Evolutionary conservation across 2,888 invertebrate species (phyloP).

Genomic region (Ichneumoninae sp.): DNA sequence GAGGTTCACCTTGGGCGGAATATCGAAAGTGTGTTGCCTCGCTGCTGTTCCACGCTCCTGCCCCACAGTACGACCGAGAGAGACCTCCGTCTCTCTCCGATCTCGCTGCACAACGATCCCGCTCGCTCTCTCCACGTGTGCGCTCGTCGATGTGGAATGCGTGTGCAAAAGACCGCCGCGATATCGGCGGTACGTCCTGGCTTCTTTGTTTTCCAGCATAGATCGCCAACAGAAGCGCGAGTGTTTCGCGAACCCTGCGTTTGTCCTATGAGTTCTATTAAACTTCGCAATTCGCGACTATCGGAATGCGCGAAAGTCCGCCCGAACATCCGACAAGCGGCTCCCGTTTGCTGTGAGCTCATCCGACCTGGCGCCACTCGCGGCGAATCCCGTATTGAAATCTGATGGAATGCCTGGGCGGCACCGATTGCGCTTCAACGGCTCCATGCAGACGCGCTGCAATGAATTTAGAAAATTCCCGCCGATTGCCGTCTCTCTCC

Average conservation of each 20-base stretch:
- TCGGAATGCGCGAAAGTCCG: constrained; percentile 40
- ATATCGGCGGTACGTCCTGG: too few species aligned
- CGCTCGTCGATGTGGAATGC: constrained; percentile 65
- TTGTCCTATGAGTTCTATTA: background rate
- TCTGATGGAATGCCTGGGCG: constrained; percentile 21
- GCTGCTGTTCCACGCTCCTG: constrained; percentile 54
- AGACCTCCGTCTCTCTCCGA: constrained; percentile 29
- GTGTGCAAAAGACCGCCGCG: constrained; percentile 57
- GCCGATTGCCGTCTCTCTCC: constrained; percentile 34
- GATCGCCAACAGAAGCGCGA: background rate
- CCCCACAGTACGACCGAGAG: constrained; percentile 37
- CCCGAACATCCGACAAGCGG: constrained; percentile 1
- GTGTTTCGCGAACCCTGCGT: background rate
- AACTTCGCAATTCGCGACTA: background rate
- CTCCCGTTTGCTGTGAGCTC: constrained; percentile 15
- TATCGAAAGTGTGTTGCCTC: constrained; percentile 66
- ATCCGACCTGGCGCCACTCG: background rate
- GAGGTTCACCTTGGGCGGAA: constrained; percentile 68
- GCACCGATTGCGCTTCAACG: constrained; percentile 20
- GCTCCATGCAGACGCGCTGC: background rate
- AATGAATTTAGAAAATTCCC: constrained; percentile 26
- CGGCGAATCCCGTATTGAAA: constrained; percentile 21
- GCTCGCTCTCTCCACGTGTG: constrained; percentile 40
- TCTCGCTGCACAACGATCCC: background rate
- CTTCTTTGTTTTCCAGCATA: constrained; percentile 55